These are phyloP conservation scores for Microtus ochrogaster DNA, from an alignment of 2,113 vertebrate species.

Conservation along the genomic window DNA sequence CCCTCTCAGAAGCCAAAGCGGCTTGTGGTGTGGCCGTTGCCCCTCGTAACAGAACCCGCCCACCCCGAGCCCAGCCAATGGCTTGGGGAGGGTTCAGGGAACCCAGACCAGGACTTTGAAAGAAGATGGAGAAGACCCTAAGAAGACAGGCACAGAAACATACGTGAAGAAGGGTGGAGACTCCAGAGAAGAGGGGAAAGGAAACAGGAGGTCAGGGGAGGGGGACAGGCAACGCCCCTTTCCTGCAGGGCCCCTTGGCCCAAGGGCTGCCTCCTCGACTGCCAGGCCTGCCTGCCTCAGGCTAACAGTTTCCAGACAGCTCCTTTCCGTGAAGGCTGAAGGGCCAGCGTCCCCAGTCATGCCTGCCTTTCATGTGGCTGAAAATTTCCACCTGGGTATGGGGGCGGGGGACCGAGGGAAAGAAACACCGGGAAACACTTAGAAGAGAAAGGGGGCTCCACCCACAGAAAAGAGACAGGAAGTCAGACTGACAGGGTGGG, in stretches of 20 bases:
- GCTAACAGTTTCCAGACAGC: slow-evolving; percentile 72
- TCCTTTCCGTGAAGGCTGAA: not conserved
- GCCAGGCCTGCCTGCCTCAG: slow-evolving; percentile 57
- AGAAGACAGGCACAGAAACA: not conserved
- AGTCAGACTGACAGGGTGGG: not conserved
- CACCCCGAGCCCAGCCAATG: slow-evolving; percentile 50
- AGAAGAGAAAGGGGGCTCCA: not conserved
- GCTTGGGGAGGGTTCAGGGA: not conserved
- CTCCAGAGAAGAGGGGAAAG: not conserved
- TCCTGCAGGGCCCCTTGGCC: not conserved
- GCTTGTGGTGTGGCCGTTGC: slow-evolving; percentile 75
- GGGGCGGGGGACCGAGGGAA: not conserved
- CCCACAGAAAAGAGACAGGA: not conserved
- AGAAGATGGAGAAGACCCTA: not conserved
- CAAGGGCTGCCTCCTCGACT: not conserved
- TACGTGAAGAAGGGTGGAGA: not conserved
- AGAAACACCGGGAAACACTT: slow-evolving; percentile 54
- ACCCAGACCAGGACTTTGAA: not conserved
- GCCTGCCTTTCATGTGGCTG: slow-evolving; percentile 76
- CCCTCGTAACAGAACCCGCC: slow-evolving; percentile 71
- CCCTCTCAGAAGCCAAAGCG: not conserved
- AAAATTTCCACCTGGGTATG: slow-evolving; percentile 76
- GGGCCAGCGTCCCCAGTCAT: not conserved
- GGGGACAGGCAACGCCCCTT: not conserved
- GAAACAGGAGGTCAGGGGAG: not conserved